Percentiles rank a stretch among this genome's conserved stretches.
phyloP scores from a whole-genome alignment of 2,113 vertebrate species.

The Tachysurus fulvidraco region DNA sequence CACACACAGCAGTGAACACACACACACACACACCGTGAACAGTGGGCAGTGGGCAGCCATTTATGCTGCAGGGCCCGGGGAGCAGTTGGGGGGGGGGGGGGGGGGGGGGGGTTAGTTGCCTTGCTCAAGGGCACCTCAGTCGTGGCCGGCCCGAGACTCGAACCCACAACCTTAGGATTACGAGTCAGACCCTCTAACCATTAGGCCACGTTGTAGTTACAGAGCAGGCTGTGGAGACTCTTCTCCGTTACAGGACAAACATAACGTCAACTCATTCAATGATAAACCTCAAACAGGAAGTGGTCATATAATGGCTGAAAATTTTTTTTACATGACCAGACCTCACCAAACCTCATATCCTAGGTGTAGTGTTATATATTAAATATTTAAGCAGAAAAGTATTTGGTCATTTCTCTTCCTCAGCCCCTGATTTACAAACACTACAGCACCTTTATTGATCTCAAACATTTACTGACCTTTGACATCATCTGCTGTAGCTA shows the following conservation, averaged over 20 bases:
- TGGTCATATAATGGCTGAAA: background rate
- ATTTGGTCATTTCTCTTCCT: background rate
- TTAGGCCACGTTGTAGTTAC: too few species aligned
- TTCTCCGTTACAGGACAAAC: background rate
- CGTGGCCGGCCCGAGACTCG: too few species aligned
- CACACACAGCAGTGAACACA: too few species aligned
- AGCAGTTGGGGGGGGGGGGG: too few species aligned
- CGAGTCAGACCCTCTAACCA: too few species aligned
- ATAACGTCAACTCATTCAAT: background rate
- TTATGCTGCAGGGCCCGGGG: too few species aligned
- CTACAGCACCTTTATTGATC: background rate
- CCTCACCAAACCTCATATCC: background rate
- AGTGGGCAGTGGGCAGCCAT: too few species aligned
- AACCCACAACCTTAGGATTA: too few species aligned
- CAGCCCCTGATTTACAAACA: background rate
- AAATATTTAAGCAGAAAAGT: background rate
- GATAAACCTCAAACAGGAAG: background rate
- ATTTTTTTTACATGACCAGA: background rate
- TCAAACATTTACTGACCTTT: conserved; percentile 35
- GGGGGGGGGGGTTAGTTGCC: too few species aligned
- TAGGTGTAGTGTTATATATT: background rate
- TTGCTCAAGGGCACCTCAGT: too few species aligned
- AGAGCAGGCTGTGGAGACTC: background rate
- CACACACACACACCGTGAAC: too few species aligned
- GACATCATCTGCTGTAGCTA: conserved; percentile 64